Evolutionary conservation across 2,888 invertebrate species (phyloP).

Genomic region (Torymus texanus): DNA sequence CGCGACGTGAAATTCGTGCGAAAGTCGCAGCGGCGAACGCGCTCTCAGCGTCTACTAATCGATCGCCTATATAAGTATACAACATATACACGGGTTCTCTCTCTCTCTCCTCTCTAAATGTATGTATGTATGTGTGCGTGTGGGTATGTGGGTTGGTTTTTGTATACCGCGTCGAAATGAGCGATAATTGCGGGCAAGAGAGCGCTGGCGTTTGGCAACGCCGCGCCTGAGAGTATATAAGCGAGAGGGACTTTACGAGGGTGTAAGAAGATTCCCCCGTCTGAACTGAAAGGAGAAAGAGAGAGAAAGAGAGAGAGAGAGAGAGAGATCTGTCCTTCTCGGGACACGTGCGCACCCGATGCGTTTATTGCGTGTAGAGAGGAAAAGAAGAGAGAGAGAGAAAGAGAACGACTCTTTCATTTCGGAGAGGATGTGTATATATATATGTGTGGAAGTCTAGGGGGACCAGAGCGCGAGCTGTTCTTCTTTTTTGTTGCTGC

Average conservation of each 20-base stretch:
- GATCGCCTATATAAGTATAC: no score
- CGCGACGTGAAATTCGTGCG: slow-evolving; percentile 32
- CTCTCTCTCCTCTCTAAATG: slow-evolving; percentile 45
- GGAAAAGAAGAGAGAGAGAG: no score
- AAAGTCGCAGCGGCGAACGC: background rate
- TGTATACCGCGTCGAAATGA: slow-evolving; percentile 27
- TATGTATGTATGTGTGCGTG: no score
- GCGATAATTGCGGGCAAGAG: slow-evolving; percentile 54
- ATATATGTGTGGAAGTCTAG: no score
- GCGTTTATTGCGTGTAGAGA: background rate
- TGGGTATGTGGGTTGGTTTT: no score
- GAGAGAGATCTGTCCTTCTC: background rate
- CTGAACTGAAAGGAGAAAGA: slow-evolving; percentile 5
- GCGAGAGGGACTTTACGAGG: slow-evolving; percentile 3
- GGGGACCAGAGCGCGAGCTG: no score
- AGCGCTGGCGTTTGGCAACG: slow-evolving; percentile 40
- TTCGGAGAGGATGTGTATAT: no score
- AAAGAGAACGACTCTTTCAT: no score
- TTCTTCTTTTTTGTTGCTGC: no score
- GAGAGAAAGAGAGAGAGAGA: slow-evolving; percentile 5
- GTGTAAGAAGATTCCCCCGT: background rate
- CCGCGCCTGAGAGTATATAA: slow-evolving; percentile 9
- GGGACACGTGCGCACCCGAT: slow-evolving; percentile 40
- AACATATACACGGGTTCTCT: background rate
- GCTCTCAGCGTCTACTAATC: no score